These are phyloP conservation scores for Simalia tracyae DNA, from an alignment of 2,797 vertebrate species.

Conservation along the genomic window DNA sequence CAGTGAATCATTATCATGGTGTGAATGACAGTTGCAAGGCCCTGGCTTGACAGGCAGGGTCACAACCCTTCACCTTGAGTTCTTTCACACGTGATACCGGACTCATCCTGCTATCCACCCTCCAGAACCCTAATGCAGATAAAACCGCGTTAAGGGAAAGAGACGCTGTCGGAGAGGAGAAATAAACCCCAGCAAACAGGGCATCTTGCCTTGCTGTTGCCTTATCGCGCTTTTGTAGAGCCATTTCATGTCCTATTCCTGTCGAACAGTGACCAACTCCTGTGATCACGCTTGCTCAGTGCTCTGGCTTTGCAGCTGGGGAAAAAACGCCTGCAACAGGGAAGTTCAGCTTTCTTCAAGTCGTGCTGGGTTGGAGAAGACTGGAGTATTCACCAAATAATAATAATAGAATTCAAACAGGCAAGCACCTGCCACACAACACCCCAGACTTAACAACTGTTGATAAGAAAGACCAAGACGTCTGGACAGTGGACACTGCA, in stretches of 20 bases:
- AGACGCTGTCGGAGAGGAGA: not conserved
- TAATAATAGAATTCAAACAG: too few relatives aligned
- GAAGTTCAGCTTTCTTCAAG: not conserved
- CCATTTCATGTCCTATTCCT: accelerated
- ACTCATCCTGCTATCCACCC: not conserved
- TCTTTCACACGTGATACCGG: not conserved
- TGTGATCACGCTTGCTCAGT: not conserved
- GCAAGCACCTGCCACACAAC: too few relatives aligned
- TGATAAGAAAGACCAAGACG: too few relatives aligned
- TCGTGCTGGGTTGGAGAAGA: not conserved
- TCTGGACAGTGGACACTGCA: too few relatives aligned
- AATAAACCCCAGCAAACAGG: not conserved
- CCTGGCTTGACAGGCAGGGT: not conserved
- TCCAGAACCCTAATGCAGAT: not conserved
- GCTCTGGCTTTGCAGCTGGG: not conserved
- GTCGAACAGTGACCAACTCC: not conserved
- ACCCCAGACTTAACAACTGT: too few relatives aligned
- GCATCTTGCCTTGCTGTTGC: constrained; percentile 8
- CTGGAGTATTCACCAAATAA: not conserved
- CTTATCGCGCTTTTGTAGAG: constrained; percentile 25
- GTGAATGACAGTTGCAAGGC: not conserved
- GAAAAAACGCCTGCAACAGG: not conserved
- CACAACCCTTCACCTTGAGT: not conserved
- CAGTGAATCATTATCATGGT: not conserved
- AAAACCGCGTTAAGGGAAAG: not conserved